Base-by-base conservation (phyloP, 2,113 vertebrate genomes). In the Cephalopholis sonnerati region DNA sequence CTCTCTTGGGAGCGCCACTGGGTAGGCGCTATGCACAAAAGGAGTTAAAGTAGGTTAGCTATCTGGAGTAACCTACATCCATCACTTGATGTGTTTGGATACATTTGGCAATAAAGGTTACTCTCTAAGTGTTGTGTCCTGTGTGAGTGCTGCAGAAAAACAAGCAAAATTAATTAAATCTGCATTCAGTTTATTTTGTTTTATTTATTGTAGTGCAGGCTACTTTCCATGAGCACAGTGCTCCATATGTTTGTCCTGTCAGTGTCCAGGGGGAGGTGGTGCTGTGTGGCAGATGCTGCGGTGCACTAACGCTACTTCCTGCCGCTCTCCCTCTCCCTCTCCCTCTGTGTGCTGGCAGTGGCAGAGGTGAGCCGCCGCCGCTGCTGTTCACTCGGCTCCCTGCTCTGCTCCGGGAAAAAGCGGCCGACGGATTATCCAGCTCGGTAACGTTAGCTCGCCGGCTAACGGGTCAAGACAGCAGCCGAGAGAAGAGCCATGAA, bases 401-500 rank as follows among this genome's bases (percentile, higher is more conserved):
- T 15, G 53, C 81, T 73, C 58, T 15, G 46, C 82, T 76, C 85
- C 16, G 80, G 68, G 81, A 72, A 77, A 65, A 89, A 87, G 86
- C 81, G 74, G 79, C 75, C 55, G 65, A 79, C 64, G 90, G 91
- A 92, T 93, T 87, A 92, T 81, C 81, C 86, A 62, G 72, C 74
- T 85, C 80, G 32, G 74, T 79, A 57, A 66, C 86, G 83, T 86
- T 93, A 93, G 93, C 92, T 88, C 29, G 4, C 10, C 83, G 64
- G 89, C 91, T 92, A 92, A 91, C 88, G 89, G 66, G 79, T 83
- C 29, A 62, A 69, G 22, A n/a, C 62, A 51, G 70, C 50, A 4
- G 20, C n/a, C 61, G 74, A 58, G 74, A 58, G 81, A 48, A 24
- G 51, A 80, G 87, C 74, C 77, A 92, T 92, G 92, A 81, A 64